Evolutionary conservation across 2,113 vertebrate genomes (phyloP).

Genomic region (Malaclemys terrapin): DNA sequence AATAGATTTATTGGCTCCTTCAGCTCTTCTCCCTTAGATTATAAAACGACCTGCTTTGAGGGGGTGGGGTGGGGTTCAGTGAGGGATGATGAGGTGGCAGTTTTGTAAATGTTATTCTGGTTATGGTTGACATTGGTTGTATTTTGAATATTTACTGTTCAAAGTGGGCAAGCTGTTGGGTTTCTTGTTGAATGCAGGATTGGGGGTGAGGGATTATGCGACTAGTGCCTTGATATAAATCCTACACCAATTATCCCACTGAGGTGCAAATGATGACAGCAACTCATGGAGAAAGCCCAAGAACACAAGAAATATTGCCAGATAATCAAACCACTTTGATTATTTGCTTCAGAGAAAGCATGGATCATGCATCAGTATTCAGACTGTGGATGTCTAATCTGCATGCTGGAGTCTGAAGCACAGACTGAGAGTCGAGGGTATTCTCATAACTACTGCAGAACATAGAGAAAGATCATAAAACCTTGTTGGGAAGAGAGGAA

Average conservation of each 20-base stretch:
- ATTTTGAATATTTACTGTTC: neutral
- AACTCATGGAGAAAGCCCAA: neutral
- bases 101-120: neutral
- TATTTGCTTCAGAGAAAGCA: neutral
- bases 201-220: neutral
- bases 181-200: neutral
- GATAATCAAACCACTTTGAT: neutral
- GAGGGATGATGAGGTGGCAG: neutral
- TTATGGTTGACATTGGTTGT: neutral
- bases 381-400: neutral
- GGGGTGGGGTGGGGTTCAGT: neutral
- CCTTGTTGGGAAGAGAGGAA: slow-evolving; percentile 18
- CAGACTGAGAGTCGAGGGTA: neutral
- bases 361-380: neutral
- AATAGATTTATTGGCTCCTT: neutral
- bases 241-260: neutral
- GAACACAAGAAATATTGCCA: neutral
- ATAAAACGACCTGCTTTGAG: neutral
- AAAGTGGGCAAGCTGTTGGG: neutral
- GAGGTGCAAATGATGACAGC: neutral
- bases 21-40: neutral
- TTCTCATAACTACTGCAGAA: neutral
- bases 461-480: neutral
- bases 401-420: neutral
- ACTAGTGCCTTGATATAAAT: neutral